Base-by-base conservation (phyloP, 2,113 vertebrate species). In the Regulus satrapa region DNA sequence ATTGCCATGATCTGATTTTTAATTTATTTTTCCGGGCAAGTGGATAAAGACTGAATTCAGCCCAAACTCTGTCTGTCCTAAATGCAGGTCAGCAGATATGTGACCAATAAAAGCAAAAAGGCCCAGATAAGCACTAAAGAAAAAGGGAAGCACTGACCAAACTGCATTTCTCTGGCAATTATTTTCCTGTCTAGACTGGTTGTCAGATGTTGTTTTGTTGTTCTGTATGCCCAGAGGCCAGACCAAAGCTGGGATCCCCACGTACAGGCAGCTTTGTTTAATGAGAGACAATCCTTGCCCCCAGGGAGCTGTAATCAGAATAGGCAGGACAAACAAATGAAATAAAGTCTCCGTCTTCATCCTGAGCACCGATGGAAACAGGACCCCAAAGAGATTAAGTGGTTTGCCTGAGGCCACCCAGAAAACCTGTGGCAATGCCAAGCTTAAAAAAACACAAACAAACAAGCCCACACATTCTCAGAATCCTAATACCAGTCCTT, bases 151-250 rank as follows among this genome's bases (percentile, higher is more conserved):
- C 68, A 83, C 71, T 58, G 85, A 80, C 88, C 75, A 85, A 94
- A 88, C 18, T 40, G 36, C 64, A 78, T 59, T 79, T 96, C 81
- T 83, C 55, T 86, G 55, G 75, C 75, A 83, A 16, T 88, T 92
- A 83, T 85, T 89, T 82, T 76, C 21, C 72, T 74, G 89, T 95
- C 93, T 96, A 96, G 93, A 94, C 88, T 69, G 89, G 41, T 18
- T 95, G 85, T 93, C 88, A 95, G 88, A 79, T 90, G 49, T 66
- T 82, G 82, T 88, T 96, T 95, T 88, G 85, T 83, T 92, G 81
- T 36, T 95, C 26, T 90, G 48, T 23, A 26, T 88, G 89, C 88
- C 93, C 49, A 52, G 71, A 93, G 88, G 92, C 79, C 55, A 51
- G 77, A 92, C 85, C 88, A 86, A 93, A 85, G 94, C 89, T 71